Percentiles rank a stretch among this genome's conserved stretches.
Conservation (phyloP, 2,797 vertebrate species). For the Schizopygopsis pylzovi region DNA sequence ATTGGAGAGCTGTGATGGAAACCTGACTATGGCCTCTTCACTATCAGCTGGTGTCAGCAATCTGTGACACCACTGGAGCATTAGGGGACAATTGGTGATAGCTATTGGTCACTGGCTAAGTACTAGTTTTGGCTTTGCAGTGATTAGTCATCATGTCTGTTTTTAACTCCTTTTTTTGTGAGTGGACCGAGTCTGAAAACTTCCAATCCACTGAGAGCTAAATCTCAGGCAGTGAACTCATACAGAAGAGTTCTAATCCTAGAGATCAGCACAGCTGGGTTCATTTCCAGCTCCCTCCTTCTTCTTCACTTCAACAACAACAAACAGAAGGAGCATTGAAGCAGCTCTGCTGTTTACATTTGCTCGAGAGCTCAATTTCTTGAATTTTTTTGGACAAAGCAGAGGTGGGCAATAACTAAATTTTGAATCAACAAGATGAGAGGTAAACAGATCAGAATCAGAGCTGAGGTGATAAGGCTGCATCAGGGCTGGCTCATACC, state of each 20-base stretch:
- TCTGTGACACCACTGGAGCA: slow-evolving; percentile 29
- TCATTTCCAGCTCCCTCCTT: background rate
- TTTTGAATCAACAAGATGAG: slow-evolving; percentile 53
- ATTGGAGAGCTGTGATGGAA: slow-evolving; percentile 37
- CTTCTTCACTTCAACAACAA: slow-evolving; percentile 3
- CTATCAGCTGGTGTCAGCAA: slow-evolving; percentile 49
- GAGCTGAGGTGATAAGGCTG: slow-evolving; percentile 48
- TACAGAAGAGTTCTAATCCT: background rate
- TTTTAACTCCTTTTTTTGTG: background rate
- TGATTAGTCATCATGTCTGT: slow-evolving; percentile 5
- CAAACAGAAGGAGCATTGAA: slow-evolving; percentile 22
- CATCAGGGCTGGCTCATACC: slow-evolving; percentile 1
- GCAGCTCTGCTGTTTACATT: slow-evolving; percentile 36
- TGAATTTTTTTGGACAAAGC: slow-evolving; percentile 51
- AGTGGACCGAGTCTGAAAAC: slow-evolving; percentile 2
- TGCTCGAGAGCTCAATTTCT: slow-evolving; percentile 37
- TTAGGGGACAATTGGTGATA: slow-evolving; percentile 3
- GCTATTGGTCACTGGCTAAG: slow-evolving; percentile 15
- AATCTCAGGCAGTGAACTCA: background rate
- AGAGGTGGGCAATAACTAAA: slow-evolving; percentile 54
- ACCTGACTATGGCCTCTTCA: slow-evolving; percentile 38
- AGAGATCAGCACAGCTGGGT: background rate
- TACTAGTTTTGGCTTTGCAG: slow-evolving; percentile 7
- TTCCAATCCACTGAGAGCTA: background rate
- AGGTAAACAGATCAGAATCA: slow-evolving; percentile 47